Base-by-base conservation (phyloP, 2,888 invertebrate genomes). In the Nemurella pictetii region DNA sequence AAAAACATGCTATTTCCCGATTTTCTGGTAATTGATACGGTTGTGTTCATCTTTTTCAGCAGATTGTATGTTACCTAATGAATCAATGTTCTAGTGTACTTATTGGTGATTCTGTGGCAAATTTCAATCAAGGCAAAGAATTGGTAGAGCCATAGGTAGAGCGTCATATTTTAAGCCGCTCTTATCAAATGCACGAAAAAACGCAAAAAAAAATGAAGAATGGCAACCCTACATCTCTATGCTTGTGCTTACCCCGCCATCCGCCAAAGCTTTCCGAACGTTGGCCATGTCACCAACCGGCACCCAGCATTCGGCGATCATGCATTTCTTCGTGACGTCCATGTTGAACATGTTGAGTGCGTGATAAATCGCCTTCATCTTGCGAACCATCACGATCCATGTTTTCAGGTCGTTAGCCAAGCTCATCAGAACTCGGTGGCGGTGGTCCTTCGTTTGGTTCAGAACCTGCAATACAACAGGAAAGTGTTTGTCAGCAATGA, bases 351-450 rank as follows among this genome's bases (percentile, higher is more conserved):
- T 93, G 91, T 98, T 98, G 88, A 98, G 92, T 0, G 96, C 97
- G 89, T 98, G 97, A 91, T 98, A 98, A 89, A 98, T 97, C 0
- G 98, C 97, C 90, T 98, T 98, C 92, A 97, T 96, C 89, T 96
- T 96, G 27, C 95, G 92, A 20, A 97, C 96, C 89, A 95, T 96
- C 81, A 96, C 94, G 90, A 94, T 94, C 97, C 97, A 98, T 84
- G 95, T 95, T 89, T 96, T 96, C 87, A 98, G 92, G 90, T 97
- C 96, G 88, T 96, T 94, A 0, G 97, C 96, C 0, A 97, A 97
- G 87, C 95, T 95, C 0, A 95, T 93, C 55, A 98, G 91, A 0
- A 98, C 96, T 20, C 97, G 91, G 87, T 96, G 95, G 83, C 97
- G 93, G 90, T 98, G 97, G 89, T 98, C 96, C 89, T 96, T 95